Conservation (phyloP, 2,797 vertebrate species). For the Apogon talboti region DNA sequence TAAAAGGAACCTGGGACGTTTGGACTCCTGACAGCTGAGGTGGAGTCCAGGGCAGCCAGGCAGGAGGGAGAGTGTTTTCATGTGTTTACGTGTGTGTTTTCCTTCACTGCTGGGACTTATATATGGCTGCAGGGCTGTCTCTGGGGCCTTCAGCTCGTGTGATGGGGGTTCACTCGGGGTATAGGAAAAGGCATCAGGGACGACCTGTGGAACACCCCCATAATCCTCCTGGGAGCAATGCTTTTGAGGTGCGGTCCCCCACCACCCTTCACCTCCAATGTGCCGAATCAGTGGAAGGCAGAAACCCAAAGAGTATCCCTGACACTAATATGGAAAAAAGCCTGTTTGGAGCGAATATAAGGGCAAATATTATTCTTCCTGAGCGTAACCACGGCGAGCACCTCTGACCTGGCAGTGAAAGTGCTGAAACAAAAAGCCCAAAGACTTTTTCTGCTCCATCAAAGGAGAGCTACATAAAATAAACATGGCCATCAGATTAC, state of each 20-base stretch:
- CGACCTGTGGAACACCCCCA: slow-evolving; percentile 65
- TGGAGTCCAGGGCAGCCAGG: slow-evolving; percentile 70
- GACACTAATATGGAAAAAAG: slow-evolving; percentile 89
- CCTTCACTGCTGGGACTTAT: slow-evolving; percentile 69
- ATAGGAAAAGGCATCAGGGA: slow-evolving; percentile 46
- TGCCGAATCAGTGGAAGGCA: slow-evolving; percentile 80
- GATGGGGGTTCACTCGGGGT: slow-evolving; percentile 63
- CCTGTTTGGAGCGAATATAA: slow-evolving; percentile 88
- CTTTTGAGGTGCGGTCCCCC: slow-evolving; percentile 64
- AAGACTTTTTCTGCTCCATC: slow-evolving; percentile 88
- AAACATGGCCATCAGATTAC: slow-evolving; percentile 89
- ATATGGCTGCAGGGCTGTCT: slow-evolving; percentile 53
- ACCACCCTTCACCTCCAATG: slow-evolving; percentile 73
- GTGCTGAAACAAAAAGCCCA: slow-evolving; percentile 88
- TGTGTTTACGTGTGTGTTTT: slow-evolving; percentile 78
- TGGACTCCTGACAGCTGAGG: slow-evolving; percentile 76
- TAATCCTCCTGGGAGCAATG: slow-evolving; percentile 62
- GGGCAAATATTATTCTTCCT: slow-evolving; percentile 90
- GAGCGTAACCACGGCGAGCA: slow-evolving; percentile 87
- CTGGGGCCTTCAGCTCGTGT: slow-evolving; percentile 44
- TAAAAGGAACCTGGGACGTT: slow-evolving; percentile 75
- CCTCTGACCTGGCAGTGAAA: slow-evolving; percentile 87
- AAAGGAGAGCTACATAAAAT: slow-evolving; percentile 89
- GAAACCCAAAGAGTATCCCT: slow-evolving; percentile 82
- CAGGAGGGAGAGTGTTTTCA: slow-evolving; percentile 74